Evolutionary conservation across 2,797 vertebrate genomes (phyloP), one percentile per base, ranked within the genome.

Genomic region (Tolypeutes matacus): DNA sequence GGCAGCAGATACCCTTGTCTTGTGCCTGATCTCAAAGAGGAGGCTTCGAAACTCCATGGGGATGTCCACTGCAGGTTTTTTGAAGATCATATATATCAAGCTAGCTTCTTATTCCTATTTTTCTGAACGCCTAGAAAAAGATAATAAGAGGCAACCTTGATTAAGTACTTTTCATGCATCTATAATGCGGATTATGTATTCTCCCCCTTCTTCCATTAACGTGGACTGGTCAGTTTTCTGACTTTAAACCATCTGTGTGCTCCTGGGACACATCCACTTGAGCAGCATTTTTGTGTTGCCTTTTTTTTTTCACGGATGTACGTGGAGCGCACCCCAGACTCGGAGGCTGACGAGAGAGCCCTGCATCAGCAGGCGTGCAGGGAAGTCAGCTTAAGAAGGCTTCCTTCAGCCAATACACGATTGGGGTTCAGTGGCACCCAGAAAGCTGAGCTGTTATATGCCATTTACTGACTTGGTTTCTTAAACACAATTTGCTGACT

Each of bases 401-500:
- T 80, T 91, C 84, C 36, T 84, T 69, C 58, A 80, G 1, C 1
- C 1, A 31, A 31, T 17, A 25, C 17, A 80, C 17, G 25, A 5
- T 9, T 49, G 42, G 77, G 17, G 49, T 90, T 76, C 62, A 34
- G 23, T 58, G 49, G 20, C 9, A 78, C 21, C 60, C 13, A 15
- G 25, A 5, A 42, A 34, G 85, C 77, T 58, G 34, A 76, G 34
- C 34, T 60, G 78, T 77, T 11, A 31, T n/a, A 23, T 46, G 31
- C 15, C n/a, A 3, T 72, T 85, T 64, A 9, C 58, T 81, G 51
- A n/a, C 31, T 91, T 91, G 69, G 10, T 36, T 95, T 83, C 31
- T 29, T 77, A 49, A 86, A 80, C 21, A n/a, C 80, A 46, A 36
- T 58, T 91, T 64, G 80, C 49, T 81, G 65, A 92, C 53, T 67